Percentiles rank a stretch among this genome's conserved stretches.
Conservation (phyloP, 35 echinoderm and acorn worm genomes). For the Lytechinus pictus region DNA sequence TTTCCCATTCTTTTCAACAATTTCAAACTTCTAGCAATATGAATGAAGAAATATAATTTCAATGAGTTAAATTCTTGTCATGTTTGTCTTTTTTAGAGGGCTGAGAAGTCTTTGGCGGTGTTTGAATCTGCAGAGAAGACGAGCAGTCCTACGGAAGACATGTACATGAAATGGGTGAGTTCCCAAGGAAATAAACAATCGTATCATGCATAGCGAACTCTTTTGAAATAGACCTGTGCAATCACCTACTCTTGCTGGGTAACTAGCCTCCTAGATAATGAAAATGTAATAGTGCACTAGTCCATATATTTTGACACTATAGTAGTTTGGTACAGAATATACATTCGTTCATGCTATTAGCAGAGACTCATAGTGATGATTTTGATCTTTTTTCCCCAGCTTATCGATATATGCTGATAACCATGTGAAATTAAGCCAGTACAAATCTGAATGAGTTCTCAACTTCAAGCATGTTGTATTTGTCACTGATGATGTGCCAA, state of each 20-base stretch:
- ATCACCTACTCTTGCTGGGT: too few relatives aligned
- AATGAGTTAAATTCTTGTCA: neutral
- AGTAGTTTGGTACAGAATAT: too few relatives aligned
- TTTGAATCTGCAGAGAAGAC: slow-evolving; percentile 39
- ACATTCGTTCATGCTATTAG: neutral
- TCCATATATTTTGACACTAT: too few relatives aligned
- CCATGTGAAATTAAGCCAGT: neutral
- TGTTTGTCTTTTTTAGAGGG: slow-evolving; percentile 42
- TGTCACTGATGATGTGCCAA: too few relatives aligned
- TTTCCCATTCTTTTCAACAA: neutral
- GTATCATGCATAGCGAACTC: too few relatives aligned
- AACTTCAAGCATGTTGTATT: neutral
- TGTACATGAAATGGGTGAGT: slow-evolving; percentile 60
- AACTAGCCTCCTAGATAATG: too few relatives aligned
- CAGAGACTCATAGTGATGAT: neutral
- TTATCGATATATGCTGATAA: slow-evolving; percentile 43
- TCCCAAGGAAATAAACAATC: neutral
- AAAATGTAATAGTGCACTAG: too few relatives aligned
- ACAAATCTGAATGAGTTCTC: slow-evolving; percentile 16
- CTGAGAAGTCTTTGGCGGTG: slow-evolving; percentile 40
- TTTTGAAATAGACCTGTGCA: too few relatives aligned
- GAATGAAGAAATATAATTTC: neutral
- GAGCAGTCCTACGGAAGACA: slow-evolving; percentile 28
- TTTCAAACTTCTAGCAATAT: neutral
- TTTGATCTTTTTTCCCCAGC: slow-evolving; percentile 33